Evolutionary conservation across 2,888 invertebrate species (phyloP), one percentile per base, ranked within the genome.

Genomic region (Bhutanitis thaidina): DNA sequence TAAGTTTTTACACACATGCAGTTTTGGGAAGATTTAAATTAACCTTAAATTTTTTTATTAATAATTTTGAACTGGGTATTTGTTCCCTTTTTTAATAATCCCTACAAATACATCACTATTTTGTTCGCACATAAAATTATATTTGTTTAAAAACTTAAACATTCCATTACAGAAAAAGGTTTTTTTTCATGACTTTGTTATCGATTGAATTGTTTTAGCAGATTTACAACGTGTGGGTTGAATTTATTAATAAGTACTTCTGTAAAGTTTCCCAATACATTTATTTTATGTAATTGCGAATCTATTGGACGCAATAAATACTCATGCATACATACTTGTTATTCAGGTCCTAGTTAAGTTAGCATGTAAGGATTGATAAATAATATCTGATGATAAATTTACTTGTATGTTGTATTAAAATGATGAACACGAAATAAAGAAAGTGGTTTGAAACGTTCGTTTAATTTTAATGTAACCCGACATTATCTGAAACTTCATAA

Each of bases 331-430:
- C 67, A 66, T 72, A 81, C 80, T 87, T 87, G 88, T 89, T 87
- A 87, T 80, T 84, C 87, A 83, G 80, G 79, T 83, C 80, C 75
- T 80, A 84, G 65, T 81, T 89, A 89, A 87, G 87, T 72, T 87
- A 88, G 88, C 66, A 58, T 56, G 70, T 90, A 90, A 90, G 89
- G 79, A 87, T 86, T 85, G 81, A 87, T 89, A 83, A 85, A 83
- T 84, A 85, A 83, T 88, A 88, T 88, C 87, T 81, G 89, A 89
- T 82, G 89, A 90, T 90, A 89, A 89, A 78, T 90, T 89, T 89
- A 90, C 89, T 84, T 90, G 89, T 90, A 90, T 90, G 90, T 90
- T 90, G 90, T 90, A 90, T 85, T 89, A 85, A 89, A 89, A 88
- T 78, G 85, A 85, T 82, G 87, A 85, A 89, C 86, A 87, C 73